Base-by-base conservation (phyloP, 1,140 invertebrate species). In the Drosophila quadrilineata region DNA sequence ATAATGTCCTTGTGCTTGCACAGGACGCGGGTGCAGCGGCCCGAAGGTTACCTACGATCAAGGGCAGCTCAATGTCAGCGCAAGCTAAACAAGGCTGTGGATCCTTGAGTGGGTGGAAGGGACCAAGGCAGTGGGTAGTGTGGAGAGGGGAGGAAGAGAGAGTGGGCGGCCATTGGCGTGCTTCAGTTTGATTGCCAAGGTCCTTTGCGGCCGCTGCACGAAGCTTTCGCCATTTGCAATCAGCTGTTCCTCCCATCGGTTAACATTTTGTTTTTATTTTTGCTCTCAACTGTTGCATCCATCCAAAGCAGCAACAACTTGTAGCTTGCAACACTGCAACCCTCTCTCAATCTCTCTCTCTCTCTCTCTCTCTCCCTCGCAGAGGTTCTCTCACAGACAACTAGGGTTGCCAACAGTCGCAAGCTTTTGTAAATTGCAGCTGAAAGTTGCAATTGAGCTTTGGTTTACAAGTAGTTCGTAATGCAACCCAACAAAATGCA, bases 41-140 rank as follows among this genome's bases (percentile, higher is more conserved):
- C 6, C 26, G 66, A 77, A 73, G 70, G 80, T 67, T 74, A 77
- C 41, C 45, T 8, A 29, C 76, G 76, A 82, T 82, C 76, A 82
- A 82, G 76, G 76, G 76, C 76, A 68, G 72, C 43, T 72, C 68
- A 82, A 82, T 82, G 76, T 68, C 76, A 71, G 21, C n/a, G n/a
- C n/a, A n/a, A n/a, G n/a, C n/a, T 5, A 40, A 14, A 40, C 10
- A 24, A 16, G 16, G 12, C 10, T 14, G 16, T 28, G 36, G 71
- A 80, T 80, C 76, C 76, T 75, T 80, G 76, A 29, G n/a, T n/a
- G n/a, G n/a, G n/a, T n/a, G 26, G 31, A 28, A 72, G 33, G 54
- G 48, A 8, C n/a, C n/a, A n/a, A n/a, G 3, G 14, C 31, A 8
- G n/a, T 6, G 14, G 6, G 8, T 3, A 9, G 24, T 8, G 2